Evolutionary conservation across 2,113 vertebrate species (phyloP), one percentile per base, ranked within the genome.

Genomic region (Pollachius pollachius): DNA sequence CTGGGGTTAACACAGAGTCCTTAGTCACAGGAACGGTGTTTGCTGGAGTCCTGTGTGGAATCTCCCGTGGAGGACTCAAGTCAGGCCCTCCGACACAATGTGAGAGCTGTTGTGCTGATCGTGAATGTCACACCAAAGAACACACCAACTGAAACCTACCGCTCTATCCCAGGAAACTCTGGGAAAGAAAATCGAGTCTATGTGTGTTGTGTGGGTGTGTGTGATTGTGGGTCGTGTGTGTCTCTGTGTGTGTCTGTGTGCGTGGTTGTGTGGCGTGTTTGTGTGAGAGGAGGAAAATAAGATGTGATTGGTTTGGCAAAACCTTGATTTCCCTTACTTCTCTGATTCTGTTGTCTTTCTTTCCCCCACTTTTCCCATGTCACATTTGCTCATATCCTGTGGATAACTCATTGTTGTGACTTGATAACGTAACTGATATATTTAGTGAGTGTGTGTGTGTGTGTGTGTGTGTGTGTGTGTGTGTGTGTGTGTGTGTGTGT

Each of bases 21-120:
- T 68, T 70, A 81, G 84, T 82, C 86, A 86, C 71, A 63, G 72
- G 9, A 63, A 76, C 57, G 34, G 70, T 59, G 76, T 76, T 11
- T 78, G 81, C 67, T 82, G 80, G 86, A 84, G 85, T 83, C 76
- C 75, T 65, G 73, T 83, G 79, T 83, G 79, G 83, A 87, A 88
- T 87, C 74, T 89, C 84, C 77, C 79, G 83, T 83, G 71, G 75
- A 80, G 73, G 75, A 84, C 75, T 73, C 75, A 75, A 84, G 77
- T 78, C 66, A 75, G 75, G 68, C 76, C 70, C 30, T 79, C 25
- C 2, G 37, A 74, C 58, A 82, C 83, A 82, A 83, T 80, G 86
- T 62, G 19, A 21, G 65, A 1, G 37, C 79, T 87, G 80, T 76
- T 76, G 75, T 77, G 67, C 72, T 67, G 13, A 1, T 60, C 71